phyloP scores from a whole-genome alignment of 2,888 invertebrate species.

The Fragum sueziense region DNA sequence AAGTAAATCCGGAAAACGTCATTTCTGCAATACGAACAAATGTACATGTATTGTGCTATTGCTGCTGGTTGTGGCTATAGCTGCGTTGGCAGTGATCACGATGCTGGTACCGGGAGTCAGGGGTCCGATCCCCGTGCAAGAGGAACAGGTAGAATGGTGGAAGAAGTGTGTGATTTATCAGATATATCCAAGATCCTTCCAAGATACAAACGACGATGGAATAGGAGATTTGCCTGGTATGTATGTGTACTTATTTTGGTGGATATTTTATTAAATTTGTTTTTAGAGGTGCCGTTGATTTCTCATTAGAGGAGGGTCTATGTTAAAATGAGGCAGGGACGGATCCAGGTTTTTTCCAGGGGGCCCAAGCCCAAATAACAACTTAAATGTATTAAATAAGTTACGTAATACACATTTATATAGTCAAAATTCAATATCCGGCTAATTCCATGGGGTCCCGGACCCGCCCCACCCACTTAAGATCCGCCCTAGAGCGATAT shows the following conservation, averaged over 20 bases:
- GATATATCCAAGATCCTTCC: slow-evolving; percentile 86
- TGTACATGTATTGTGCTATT: slow-evolving; percentile 47
- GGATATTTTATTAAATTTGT: too few relatives aligned
- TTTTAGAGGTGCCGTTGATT: not conserved
- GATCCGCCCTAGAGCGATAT: too few relatives aligned
- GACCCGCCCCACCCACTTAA: too few relatives aligned
- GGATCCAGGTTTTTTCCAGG: not conserved
- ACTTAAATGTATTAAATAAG: too few relatives aligned
- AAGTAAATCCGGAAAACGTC: slow-evolving; percentile 5
- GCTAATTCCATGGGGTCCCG: too few relatives aligned
- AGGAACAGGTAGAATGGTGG: slow-evolving; percentile 89
- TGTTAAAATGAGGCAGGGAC: too few relatives aligned
- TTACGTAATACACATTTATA: too few relatives aligned
- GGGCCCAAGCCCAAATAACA: too few relatives aligned
- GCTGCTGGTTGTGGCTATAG: slow-evolving; percentile 45
- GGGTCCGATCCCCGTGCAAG: slow-evolving; percentile 15
- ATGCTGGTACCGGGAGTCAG: slow-evolving; percentile 53
- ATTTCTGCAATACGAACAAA: slow-evolving; percentile 54
- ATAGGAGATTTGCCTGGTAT: slow-evolving; percentile 87
- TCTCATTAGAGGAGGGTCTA: too few relatives aligned
- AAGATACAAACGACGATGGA: slow-evolving; percentile 91
- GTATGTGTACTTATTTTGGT: not conserved
- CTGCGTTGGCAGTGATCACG: slow-evolving; percentile 51
- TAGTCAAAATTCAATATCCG: too few relatives aligned
- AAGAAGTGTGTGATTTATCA: slow-evolving; percentile 91